Percentiles rank a stretch among this genome's conserved stretches.
Conservation (phyloP, 2,797 vertebrate species). For the Gadopsis marmoratus region DNA sequence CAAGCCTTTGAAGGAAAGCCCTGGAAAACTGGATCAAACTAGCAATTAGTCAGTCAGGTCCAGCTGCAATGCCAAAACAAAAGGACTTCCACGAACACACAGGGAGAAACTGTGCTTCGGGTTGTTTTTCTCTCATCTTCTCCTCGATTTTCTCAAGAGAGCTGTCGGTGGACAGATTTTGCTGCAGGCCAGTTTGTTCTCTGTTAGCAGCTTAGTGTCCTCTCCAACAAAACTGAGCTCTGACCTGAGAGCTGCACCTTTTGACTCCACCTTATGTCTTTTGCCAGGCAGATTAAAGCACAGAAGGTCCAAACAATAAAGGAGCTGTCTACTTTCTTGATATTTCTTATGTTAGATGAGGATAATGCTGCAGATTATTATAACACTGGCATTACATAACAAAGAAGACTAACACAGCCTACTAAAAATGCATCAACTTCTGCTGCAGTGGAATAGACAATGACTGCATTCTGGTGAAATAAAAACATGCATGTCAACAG, state of each 20-base stretch:
- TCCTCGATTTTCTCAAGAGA: conserved; percentile 74
- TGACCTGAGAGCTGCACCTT: conserved; percentile 47
- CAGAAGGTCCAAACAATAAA: conserved; percentile 4
- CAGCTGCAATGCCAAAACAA: conserved; percentile 80
- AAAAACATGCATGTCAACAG: conserved; percentile 36
- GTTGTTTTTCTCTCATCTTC: conserved; percentile 69
- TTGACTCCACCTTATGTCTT: conserved; percentile 28
- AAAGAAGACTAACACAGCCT: conserved; percentile 1
- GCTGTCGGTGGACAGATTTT: conserved; percentile 69
- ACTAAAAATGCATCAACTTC: conserved; percentile 30
- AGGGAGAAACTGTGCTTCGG: conserved; percentile 72
- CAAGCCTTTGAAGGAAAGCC: conserved; percentile 82
- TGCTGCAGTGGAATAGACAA: conserved; percentile 33
- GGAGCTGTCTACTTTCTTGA: conserved; percentile 2
- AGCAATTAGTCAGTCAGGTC: conserved; percentile 84
- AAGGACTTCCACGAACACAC: conserved; percentile 74
- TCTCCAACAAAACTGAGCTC: conserved; percentile 40
- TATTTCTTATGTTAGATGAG: conserved; percentile 14
- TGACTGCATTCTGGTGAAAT: conserved; percentile 18
- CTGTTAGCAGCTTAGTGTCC: conserved; percentile 51
- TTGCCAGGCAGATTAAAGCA: conserved; percentile 14
- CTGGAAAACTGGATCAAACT: conserved; percentile 83
- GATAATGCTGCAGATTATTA: conserved; percentile 3
- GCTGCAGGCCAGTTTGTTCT: conserved; percentile 70
- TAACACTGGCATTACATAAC: conserved; percentile 23